These are phyloP conservation scores for Penaeus chinensis DNA, from an alignment of 1,140 invertebrate species.

Conservation along the genomic window DNA sequence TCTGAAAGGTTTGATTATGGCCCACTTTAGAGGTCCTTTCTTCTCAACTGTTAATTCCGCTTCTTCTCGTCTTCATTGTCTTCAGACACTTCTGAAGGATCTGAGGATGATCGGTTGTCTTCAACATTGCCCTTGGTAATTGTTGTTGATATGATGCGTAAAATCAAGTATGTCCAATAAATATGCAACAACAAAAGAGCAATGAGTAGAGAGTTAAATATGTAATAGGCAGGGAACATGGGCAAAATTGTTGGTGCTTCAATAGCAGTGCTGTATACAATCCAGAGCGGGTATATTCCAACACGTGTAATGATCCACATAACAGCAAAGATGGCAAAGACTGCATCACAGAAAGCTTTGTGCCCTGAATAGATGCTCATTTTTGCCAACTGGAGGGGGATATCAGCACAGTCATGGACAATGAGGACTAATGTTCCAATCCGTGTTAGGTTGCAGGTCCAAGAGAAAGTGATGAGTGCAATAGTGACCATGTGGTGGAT, in stretches of 20 bases:
- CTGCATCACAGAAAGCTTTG: constrained; percentile 85
- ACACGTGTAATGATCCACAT: constrained; percentile 89
- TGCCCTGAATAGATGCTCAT: constrained; percentile 91
- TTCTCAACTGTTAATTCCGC: neutral
- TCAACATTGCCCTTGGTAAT: constrained; percentile 56
- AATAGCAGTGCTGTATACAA: constrained; percentile 81
- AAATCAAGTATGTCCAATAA: constrained; percentile 95
- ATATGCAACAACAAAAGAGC: constrained; percentile 88
- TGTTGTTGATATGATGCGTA: constrained; percentile 67
- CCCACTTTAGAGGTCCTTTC: neutral
- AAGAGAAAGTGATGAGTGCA: constrained; percentile 79
- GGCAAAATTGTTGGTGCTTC: constrained; percentile 85
- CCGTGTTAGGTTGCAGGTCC: constrained; percentile 92
- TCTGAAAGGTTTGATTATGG: neutral
- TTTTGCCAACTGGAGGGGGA: constrained; percentile 94
- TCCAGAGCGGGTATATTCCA: constrained; percentile 88
- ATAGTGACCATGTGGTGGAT: constrained; percentile 72
- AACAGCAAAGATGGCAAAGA: constrained; percentile 89
- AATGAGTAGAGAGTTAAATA: constrained; percentile 90
- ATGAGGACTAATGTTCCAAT: constrained; percentile 92
- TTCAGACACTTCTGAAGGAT: constrained; percentile 40
- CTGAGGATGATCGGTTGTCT: constrained; percentile 62
- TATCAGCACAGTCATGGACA: constrained; percentile 94
- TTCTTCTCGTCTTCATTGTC: constrained; percentile 34
- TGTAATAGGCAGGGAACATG: constrained; percentile 95